phyloP scores from a whole-genome alignment of 2,797 vertebrate species.

The Gymnodraco acuticeps region DNA sequence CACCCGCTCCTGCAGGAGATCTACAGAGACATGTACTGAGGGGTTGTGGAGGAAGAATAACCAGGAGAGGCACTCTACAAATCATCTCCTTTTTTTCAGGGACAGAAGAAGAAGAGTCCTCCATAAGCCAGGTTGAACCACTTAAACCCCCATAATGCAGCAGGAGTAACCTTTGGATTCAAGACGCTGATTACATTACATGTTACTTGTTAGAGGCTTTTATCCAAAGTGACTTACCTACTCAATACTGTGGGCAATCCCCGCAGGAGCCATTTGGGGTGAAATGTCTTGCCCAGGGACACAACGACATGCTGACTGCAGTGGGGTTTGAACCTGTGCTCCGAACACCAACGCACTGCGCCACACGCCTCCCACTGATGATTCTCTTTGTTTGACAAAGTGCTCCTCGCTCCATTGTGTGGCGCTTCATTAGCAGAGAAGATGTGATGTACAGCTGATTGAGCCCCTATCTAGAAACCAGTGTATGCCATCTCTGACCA shows the following conservation, averaged over 20 bases:
- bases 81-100: conserved; percentile 42
- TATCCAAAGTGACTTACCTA: too few relatives aligned
- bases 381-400: conserved; percentile 22
- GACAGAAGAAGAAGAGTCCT: conserved; percentile 38
- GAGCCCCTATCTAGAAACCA: conserved; percentile 27
- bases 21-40: conserved; percentile 98
- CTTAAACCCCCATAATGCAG: conserved; percentile 44
- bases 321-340: too few relatives aligned
- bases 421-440: conserved; percentile 27
- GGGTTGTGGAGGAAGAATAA: conserved; percentile 28
- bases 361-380: neutral
- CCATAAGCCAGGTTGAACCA: conserved; percentile 70
- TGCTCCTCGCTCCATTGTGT: conserved; percentile 47
- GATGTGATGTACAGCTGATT: conserved; percentile 23
- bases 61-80: conserved; percentile 16
- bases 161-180: conserved; percentile 34
- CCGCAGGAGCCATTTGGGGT: too few relatives aligned
- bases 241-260: too few relatives aligned
- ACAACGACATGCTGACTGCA: too few relatives aligned
- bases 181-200: neutral
- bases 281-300: too few relatives aligned
- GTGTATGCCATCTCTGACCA: conserved; percentile 56
- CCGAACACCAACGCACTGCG: too few relatives aligned
- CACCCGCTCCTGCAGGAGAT: conserved; percentile 98
- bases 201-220: too few relatives aligned